Percentiles rank a stretch among this genome's conserved stretches.
Conservation (phyloP, 2,888 invertebrate genomes). For the Tiphia femorata region DNA sequence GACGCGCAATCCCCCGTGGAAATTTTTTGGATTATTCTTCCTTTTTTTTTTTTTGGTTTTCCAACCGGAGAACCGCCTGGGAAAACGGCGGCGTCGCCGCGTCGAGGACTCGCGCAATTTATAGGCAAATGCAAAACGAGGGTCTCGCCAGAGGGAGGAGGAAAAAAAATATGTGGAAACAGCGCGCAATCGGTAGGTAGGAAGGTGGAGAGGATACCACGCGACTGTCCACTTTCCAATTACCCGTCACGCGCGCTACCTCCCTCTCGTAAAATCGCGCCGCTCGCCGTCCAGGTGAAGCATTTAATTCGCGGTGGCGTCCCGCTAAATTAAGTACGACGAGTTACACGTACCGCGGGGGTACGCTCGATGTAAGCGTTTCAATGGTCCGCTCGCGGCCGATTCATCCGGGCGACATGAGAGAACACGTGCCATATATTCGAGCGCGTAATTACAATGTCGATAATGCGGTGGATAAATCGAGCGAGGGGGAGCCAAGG, state of each 20-base stretch:
- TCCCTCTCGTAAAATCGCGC: slow-evolving; percentile 34
- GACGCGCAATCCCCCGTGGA: too few species aligned
- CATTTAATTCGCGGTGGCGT: slow-evolving; percentile 38
- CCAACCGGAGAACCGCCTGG: too few species aligned
- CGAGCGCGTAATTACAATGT: slow-evolving; percentile 18
- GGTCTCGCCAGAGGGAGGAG: too few species aligned
- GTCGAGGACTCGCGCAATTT: background rate
- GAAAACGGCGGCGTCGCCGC: background rate
- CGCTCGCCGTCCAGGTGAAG: slow-evolving; percentile 24
- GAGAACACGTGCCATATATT: slow-evolving; percentile 10
- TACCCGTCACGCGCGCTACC: slow-evolving; percentile 21
- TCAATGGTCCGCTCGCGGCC: slow-evolving; percentile 8
- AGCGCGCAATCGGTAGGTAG: slow-evolving; percentile 15
- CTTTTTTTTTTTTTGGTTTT: background rate
- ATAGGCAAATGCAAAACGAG: slow-evolving; percentile 1
- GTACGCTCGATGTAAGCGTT: slow-evolving; percentile 19
- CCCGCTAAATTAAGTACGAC: slow-evolving; percentile 36
- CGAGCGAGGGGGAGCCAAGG: background rate
- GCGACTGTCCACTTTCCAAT: slow-evolving; percentile 31
- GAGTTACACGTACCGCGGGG: slow-evolving; percentile 30
- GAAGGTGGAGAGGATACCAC: too few species aligned
- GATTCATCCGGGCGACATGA: background rate
- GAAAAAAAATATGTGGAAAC: slow-evolving; percentile 14
- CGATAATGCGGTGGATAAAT: background rate
- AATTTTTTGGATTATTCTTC: too few species aligned